Conservation (phyloP, 2,888 invertebrate genomes). For the Hydrotaea cyrtoneurina region DNA sequence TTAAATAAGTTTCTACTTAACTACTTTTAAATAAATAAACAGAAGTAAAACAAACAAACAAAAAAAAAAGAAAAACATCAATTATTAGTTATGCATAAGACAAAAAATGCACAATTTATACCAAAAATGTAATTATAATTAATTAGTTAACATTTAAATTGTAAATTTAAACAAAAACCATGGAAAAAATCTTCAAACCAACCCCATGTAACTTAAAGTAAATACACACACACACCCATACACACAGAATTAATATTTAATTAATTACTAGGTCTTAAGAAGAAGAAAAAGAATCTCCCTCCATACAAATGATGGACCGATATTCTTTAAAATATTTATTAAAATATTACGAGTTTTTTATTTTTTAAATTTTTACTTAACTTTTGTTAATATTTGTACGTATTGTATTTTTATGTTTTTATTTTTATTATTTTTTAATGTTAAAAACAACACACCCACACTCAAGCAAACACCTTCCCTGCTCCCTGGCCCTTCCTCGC, state of each 20-base stretch:
- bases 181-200: conserved; percentile 22
- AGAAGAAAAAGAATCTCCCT: conserved; percentile 31
- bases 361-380: conserved; percentile 40
- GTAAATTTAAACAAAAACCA: conserved; percentile 58
- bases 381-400: conserved; percentile 57
- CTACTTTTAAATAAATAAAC: conserved; percentile 23
- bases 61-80: conserved; percentile 14
- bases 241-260: conserved; percentile 18
- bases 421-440: not conserved
- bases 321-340: conserved; percentile 45
- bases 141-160: conserved; percentile 62
- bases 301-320: not conserved
- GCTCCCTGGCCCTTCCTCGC: not conserved
- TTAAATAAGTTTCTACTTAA: not conserved
- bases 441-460: not conserved
- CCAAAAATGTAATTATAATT: conserved; percentile 66
- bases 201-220: conserved; percentile 22
- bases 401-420: conserved; percentile 49
- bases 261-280: not conserved
- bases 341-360: conserved; percentile 30
- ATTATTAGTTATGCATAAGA: conserved; percentile 35
- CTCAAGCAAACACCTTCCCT: no score
- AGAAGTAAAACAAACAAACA: conserved; percentile 14
- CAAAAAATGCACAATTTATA: conserved; percentile 61
- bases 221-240: no score